These are phyloP conservation scores for Sebastes melanostomus DNA, from an alignment of 2,797 vertebrate genomes.

Conservation along the genomic window DNA sequence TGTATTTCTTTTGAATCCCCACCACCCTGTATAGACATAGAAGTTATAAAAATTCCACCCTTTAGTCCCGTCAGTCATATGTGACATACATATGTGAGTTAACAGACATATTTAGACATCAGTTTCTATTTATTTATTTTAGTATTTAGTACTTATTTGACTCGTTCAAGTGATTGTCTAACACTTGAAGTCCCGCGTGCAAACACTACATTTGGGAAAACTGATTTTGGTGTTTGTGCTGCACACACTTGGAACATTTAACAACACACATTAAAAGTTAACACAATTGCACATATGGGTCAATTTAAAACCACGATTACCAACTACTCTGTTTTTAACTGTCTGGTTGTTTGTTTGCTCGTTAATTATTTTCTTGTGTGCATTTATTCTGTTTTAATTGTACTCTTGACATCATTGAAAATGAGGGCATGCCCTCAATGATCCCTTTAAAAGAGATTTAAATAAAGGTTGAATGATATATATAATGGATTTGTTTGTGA, in stretches of 20 bases:
- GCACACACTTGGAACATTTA: neutral
- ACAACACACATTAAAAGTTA: neutral
- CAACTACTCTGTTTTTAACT: too few relatives aligned
- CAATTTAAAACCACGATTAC: too few relatives aligned
- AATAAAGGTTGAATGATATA: too few relatives aligned
- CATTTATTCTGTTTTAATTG: too few relatives aligned
- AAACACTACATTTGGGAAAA: neutral
- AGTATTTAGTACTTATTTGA: too few relatives aligned
- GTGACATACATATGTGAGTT: too few relatives aligned
- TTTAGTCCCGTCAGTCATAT: neutral
- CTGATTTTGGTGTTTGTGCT: neutral
- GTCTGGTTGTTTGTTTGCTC: too few relatives aligned
- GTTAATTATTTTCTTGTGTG: too few relatives aligned
- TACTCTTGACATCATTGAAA: too few relatives aligned
- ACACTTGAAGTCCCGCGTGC: neutral
- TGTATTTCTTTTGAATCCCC: neutral
- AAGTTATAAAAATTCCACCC: neutral
- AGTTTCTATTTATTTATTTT: neutral
- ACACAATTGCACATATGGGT: neutral
- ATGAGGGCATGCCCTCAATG: too few relatives aligned
- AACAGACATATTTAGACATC: neutral
- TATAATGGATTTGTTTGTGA: too few relatives aligned
- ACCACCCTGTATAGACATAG: neutral
- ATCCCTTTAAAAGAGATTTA: too few relatives aligned
- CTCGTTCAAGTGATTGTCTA: neutral